Base-by-base conservation (phyloP, 2,888 invertebrate genomes). In the Temnothorax ravouxi region DNA sequence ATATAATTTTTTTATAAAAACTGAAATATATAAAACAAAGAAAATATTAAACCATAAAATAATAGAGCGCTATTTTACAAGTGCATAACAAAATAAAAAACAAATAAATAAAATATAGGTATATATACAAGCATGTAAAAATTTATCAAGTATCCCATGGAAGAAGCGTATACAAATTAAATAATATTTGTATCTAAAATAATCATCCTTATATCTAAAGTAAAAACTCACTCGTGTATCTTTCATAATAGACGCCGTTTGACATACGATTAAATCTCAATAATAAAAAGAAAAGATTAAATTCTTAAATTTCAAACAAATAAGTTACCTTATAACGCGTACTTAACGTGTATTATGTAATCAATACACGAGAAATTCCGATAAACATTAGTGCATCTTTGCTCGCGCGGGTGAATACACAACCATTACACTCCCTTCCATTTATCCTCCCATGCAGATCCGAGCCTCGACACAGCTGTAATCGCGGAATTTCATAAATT, bases 401-500 rank as follows among this genome's bases (percentile, higher is more conserved):
- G 8, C 21, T 59, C 34, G 61, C 11, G 4, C 13, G 38, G 38
- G 8, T 18, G 13, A 15, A 18, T 50, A 9, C 29, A 25, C 13
- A 18, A 13, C n/a, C 3, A 38, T 38, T 21, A 41, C 2, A 41
- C 2, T 25, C 9, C 38, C 25, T n/a, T 44, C 15, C 41, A 21
- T 50, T 64, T 25, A 44, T 13, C 15, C 41, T 66, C 29, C 3
- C 25, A n/a, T n/a, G n/a, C n/a, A 13, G 21, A 66, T 29, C 38
- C 13, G 29, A 38, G 64, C 5, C 4, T 15, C n/a, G 15, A 41
- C 54, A 13, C 59, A 3, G n/a, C 15, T 21, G 21, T 15, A 34
- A 47, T 52, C 18, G 29, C 56, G 18, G 13, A 59, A 79, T 59
- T 47, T 41, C 50, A 56, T 69, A 56, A 79, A 67, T 67, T 79